Evolutionary conservation across 1,140 invertebrate genomes (phyloP), one percentile per base, ranked within the genome.

Genomic region (Heterodera carotae): DNA sequence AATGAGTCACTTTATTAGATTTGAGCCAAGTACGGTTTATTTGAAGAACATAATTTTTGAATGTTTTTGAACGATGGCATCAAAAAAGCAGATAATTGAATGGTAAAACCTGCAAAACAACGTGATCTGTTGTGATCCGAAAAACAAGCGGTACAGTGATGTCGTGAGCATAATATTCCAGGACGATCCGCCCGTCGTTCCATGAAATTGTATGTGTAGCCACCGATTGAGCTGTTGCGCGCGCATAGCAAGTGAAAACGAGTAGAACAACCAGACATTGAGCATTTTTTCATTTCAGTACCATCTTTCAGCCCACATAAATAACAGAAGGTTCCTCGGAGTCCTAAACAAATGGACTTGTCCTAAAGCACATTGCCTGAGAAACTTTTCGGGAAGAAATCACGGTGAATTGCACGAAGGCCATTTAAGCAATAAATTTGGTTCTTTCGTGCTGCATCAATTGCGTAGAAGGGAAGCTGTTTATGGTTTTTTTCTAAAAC

Each of bases 71-170:
- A n/a, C n/a, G n/a, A n/a, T n/a, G n/a, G n/a, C n/a, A n/a, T n/a
- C n/a, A n/a, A n/a, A n/a, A n/a, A n/a, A n/a, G n/a, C n/a, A n/a
- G n/a, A n/a, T n/a, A n/a, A n/a, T n/a, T n/a, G n/a, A n/a, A 7
- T 43, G 39, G 15, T 43, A 56, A 22, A 36, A 79, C 78, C 78
- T 71, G 69, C 69, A 68, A 79, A 79, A 60, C 79, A 81, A 67
- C 78, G 53, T 29, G 66, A 43, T n/a, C 78, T 25, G 27, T 80
- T 80, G 76, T 74, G 78, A 56, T 79, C 79, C 25, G 76, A 56
- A 81, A 79, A 79, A 27, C 78, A 79, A 53, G 48, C 67, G 22
- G 78, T 81, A 31, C 78, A 79, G 56, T 79, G 78, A 48, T 79
- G 78, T 33, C 80, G 69, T 27, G 78, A 74, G 69, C 78, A 79